Percentiles rank a stretch among this genome's conserved stretches.
phyloP scores from a whole-genome alignment of 2,888 invertebrate species.

The Amphipyra tragopoginis region DNA sequence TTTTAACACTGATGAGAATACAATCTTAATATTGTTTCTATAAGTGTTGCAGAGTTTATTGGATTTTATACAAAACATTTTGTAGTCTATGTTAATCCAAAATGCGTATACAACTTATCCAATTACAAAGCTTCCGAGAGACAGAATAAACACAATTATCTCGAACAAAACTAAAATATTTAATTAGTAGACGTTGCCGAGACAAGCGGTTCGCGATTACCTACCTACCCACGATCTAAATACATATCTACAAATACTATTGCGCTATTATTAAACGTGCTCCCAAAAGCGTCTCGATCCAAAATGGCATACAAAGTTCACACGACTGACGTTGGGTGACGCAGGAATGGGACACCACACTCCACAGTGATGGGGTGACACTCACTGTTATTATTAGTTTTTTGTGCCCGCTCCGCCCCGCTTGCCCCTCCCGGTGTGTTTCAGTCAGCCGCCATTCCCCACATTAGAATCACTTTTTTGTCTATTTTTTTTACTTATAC shows the following conservation, averaged over 20 bases:
- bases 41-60: too few relatives aligned
- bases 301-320: slow-evolving; percentile 79
- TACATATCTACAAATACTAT: slow-evolving; percentile 47
- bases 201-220: slow-evolving; percentile 15
- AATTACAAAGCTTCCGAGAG: slow-evolving; percentile 37
- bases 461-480: slow-evolving; percentile 79
- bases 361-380: slow-evolving; percentile 86
- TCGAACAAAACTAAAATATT: slow-evolving; percentile 46
- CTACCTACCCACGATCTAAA: slow-evolving; percentile 32
- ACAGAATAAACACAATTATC: slow-evolving; percentile 39
- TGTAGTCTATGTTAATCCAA: slow-evolving; percentile 25
- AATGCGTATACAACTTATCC: slow-evolving; percentile 41
- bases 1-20: too few relatives aligned
- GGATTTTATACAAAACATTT: too few relatives aligned
- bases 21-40: too few relatives aligned
- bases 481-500: slow-evolving; percentile 70
- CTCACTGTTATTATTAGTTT: slow-evolving; percentile 89
- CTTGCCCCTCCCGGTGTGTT: slow-evolving; percentile 71
- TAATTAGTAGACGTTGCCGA: slow-evolving; percentile 33
- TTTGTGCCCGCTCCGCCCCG: slow-evolving; percentile 81
- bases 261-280: slow-evolving; percentile 56
- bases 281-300: slow-evolving; percentile 67
- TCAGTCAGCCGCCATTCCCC: slow-evolving; percentile 82
- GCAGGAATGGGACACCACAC: slow-evolving; percentile 76
- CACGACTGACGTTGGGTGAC: slow-evolving; percentile 79